These are phyloP conservation scores for Leucoma salicis DNA, from an alignment of 2,888 invertebrate species.

Conservation along the genomic window DNA sequence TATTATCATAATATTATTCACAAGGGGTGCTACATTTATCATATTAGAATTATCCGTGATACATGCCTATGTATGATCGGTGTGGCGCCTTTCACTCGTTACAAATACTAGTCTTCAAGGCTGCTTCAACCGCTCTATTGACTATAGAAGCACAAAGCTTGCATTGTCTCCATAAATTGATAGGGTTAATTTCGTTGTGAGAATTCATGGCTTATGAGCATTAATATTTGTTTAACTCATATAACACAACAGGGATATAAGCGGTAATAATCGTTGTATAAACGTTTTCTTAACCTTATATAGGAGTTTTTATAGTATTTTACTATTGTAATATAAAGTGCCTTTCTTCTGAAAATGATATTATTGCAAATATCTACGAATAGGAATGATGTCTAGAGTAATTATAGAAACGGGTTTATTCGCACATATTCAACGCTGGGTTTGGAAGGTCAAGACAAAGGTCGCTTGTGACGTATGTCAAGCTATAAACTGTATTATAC, in stretches of 20 bases:
- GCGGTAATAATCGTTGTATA: no score
- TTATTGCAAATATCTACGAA: no score
- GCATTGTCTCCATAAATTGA: conserved; percentile 43
- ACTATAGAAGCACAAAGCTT: conserved; percentile 49
- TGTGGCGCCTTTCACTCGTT: conserved; percentile 73
- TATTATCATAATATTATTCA: no score
- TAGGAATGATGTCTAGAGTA: no score
- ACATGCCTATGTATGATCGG: conserved; percentile 55
- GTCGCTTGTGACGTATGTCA: background rate
- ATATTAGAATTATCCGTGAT: conserved; percentile 56
- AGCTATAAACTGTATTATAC: background rate
- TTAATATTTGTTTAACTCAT: no score
- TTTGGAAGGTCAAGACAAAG: background rate
- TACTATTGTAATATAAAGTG: no score
- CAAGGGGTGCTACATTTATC: conserved; percentile 32
- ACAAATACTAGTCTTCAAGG: conserved; percentile 69
- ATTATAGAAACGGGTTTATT: background rate
- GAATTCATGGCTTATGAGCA: no score
- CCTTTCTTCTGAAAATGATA: no score
- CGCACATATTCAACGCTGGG: background rate
- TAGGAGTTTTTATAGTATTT: no score
- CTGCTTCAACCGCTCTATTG: conserved; percentile 61
- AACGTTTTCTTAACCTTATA: no score
- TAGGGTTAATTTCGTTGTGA: no score
- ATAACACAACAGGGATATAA: no score